Conservation (phyloP, 2,113 vertebrate species). For the Laticauda colubrina region DNA sequence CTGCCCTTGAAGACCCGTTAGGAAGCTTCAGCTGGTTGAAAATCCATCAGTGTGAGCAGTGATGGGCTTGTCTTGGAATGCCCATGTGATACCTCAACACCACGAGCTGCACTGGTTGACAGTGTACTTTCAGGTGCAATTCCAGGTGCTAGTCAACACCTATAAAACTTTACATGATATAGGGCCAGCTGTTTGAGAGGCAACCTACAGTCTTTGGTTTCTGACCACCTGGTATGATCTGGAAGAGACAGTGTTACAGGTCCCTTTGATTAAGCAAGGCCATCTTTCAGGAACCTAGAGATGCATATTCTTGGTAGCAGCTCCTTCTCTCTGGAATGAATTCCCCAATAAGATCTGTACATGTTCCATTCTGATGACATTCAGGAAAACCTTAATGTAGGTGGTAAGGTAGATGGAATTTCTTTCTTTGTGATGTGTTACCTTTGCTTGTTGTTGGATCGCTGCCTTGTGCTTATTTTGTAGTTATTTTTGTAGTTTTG, state of each 20-base stretch:
- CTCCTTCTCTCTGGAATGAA: background rate
- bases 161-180: background rate
- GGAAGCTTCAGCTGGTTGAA: background rate
- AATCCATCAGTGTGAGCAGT: background rate
- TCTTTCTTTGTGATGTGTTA: background rate
- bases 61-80: background rate
- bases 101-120: background rate
- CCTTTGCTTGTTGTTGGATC: background rate
- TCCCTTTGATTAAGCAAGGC: background rate
- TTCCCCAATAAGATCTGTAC: background rate
- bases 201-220: background rate
- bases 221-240: background rate
- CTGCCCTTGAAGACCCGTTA: background rate
- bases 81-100: background rate
- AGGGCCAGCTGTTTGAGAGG: background rate
- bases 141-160: background rate
- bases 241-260: background rate
- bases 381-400: background rate
- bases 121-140: background rate
- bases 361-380: background rate
- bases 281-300: background rate
- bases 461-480: background rate
- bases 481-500: background rate
- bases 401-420: background rate
- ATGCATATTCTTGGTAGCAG: background rate